Conservation (phyloP, 2,113 vertebrate genomes). For the Rattus norvegicus region DNA sequence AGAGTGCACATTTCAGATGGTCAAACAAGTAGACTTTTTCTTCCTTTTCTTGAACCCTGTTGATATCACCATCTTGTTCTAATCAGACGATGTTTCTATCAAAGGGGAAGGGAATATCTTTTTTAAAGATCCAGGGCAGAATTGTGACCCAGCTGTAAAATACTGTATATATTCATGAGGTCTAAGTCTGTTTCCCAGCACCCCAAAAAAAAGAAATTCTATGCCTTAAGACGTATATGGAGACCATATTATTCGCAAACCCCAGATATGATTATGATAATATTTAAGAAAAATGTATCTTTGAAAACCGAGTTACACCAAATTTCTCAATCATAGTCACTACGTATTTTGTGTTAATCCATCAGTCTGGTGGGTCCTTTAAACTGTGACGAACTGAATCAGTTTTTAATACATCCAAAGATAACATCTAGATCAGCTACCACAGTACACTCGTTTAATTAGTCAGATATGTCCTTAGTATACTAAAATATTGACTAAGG, state of each 20-base stretch:
- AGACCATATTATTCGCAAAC: constrained; percentile 32
- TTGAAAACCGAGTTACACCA: constrained; percentile 38
- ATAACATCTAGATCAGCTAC: constrained; percentile 37
- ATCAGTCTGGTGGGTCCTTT: constrained; percentile 37
- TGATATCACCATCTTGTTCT: background rate
- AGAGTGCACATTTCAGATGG: background rate
- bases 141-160: background rate
- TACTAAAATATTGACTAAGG: constrained; percentile 46
- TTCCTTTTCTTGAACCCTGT: background rate
- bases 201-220: constrained; percentile 1
- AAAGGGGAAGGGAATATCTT: constrained; percentile 9
- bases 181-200: background rate
- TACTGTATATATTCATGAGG: background rate
- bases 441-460: constrained; percentile 38
- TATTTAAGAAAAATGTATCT: constrained; percentile 57
- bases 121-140: background rate
- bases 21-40: background rate
- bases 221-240: background rate
- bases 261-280: background rate
- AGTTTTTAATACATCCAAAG: constrained; percentile 68
- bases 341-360: constrained; percentile 70
- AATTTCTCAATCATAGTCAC: constrained; percentile 65
- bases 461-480: constrained; percentile 6
- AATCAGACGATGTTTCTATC: background rate
- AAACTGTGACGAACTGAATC: constrained; percentile 61